Evolutionary conservation across 1,140 invertebrate genomes (phyloP).

Genomic region (Teleogryllus occipitalis): DNA sequence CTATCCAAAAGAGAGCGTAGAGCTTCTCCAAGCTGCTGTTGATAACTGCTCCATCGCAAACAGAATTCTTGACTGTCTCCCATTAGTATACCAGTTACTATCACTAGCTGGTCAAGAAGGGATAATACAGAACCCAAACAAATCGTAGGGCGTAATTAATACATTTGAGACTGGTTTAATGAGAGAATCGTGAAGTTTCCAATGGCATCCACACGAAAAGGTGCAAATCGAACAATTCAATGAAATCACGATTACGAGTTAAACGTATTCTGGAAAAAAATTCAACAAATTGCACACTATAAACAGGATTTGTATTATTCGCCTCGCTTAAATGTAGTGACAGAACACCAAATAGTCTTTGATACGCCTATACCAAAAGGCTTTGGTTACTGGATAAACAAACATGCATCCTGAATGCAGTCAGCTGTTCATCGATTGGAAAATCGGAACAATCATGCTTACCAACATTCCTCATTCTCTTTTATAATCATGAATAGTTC

Average conservation of each 20-base stretch:
- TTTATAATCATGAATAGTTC: no score
- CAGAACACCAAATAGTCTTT: background rate
- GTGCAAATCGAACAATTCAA: background rate
- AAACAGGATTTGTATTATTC: background rate
- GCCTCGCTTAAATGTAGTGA: background rate
- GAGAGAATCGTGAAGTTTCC: background rate
- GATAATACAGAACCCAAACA: no score
- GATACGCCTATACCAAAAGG: background rate
- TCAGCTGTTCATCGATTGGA: background rate
- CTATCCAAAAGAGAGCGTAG: slow-evolving; percentile 38
- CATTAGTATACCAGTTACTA: slow-evolving; percentile 25
- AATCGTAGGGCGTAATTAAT: background rate
- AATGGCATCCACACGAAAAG: background rate
- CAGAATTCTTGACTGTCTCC: slow-evolving; percentile 40
- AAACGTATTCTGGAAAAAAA: background rate
- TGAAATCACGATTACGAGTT: background rate
- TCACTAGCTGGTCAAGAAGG: background rate
- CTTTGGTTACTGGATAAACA: background rate
- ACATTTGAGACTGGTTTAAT: background rate
- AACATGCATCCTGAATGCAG: background rate
- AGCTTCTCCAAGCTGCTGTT: slow-evolving; percentile 38
- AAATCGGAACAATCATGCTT: background rate
- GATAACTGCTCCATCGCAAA: slow-evolving; percentile 44
- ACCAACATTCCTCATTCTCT: no score
- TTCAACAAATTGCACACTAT: background rate